Base-by-base conservation (phyloP, 2,888 invertebrate genomes). In the Orchesellides sinensis region DNA sequence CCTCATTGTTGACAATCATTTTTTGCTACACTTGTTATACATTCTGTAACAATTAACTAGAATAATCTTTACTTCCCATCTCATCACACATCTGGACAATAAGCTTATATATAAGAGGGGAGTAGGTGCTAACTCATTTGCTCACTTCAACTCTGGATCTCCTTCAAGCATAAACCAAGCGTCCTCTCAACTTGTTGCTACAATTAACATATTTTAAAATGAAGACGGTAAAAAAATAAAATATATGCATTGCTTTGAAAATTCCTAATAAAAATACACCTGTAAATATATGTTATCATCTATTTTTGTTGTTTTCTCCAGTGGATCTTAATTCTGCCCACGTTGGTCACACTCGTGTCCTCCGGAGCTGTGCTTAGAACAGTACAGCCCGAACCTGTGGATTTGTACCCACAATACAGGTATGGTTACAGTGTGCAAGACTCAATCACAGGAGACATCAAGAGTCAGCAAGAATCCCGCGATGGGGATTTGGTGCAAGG, bases 381-480 rank as follows among this genome's bases (percentile, higher is more conserved):
- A 3, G 29, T 59, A 1, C 19, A n/a, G 4, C 47, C 54, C 6
- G 69, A 54, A 17, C 69, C 65, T 2, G 35, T 68, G 23, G 83
- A 83, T 23, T 17, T 61, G n/a, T 78, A 78, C 21, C 83, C 83
- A 0, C 66, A 72, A 32, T 83, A 83, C 47, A 54, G 56, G 8
- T 83, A 77, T 40, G 72, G 72, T 8, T 83, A 83, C 66, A 73
- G 73, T 12, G 68, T 83, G 21, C 78, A 72, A 19, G 83, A 83
- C 17, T 68, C 59, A 19, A 72, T 83, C 59, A 77, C 77, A n/a
- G 83, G 83, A 21, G 83, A 83, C 32, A 32, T 63, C 3, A 83
- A 83, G 49, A 45, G 56, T 6, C 83, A 83, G 49, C 35, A 52
- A 19, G 83, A 83, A 27, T 19, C 77, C 14, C 32, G 83, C 1